Conservation (phyloP, 2,888 invertebrate genomes). For the Trichopria drosophilae region DNA sequence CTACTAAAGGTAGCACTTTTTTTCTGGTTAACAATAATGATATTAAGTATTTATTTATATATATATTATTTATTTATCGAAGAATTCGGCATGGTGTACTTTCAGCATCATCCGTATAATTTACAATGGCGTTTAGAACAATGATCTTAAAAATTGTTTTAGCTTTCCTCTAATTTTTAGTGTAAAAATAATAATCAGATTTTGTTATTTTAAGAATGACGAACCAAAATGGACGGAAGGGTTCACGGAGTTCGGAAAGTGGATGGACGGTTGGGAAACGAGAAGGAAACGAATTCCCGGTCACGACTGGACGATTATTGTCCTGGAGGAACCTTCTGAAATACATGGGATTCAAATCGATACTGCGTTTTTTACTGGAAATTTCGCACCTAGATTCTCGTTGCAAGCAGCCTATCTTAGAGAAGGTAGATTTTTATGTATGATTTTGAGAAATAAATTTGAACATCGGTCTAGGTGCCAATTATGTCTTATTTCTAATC, state of each 20-base stretch:
- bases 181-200: not conserved
- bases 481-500: not conserved
- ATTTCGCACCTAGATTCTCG: conserved; percentile 66
- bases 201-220: conserved; percentile 48
- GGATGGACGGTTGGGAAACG: conserved; percentile 75
- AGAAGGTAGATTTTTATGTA: conserved; percentile 55
- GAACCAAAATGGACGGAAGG: conserved; percentile 64
- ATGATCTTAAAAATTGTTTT: not conserved
- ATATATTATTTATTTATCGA: not conserved
- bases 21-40: not conserved
- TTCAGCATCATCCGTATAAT: not conserved
- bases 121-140: no score
- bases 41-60: no score
- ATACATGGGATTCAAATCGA: conserved; percentile 63
- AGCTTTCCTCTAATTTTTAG: not conserved
- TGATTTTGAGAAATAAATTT: no score
- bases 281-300: conserved; percentile 65
- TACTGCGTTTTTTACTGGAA: conserved; percentile 68
- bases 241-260: conserved; percentile 67
- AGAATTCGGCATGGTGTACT: no score
- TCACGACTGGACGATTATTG: conserved; percentile 68
- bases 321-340: conserved; percentile 62
- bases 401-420: conserved; percentile 64
- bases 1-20: conserved; percentile 57
- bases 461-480: not conserved